Conservation (phyloP, 2,113 vertebrate species). For the Carettochelys insculpta region DNA sequence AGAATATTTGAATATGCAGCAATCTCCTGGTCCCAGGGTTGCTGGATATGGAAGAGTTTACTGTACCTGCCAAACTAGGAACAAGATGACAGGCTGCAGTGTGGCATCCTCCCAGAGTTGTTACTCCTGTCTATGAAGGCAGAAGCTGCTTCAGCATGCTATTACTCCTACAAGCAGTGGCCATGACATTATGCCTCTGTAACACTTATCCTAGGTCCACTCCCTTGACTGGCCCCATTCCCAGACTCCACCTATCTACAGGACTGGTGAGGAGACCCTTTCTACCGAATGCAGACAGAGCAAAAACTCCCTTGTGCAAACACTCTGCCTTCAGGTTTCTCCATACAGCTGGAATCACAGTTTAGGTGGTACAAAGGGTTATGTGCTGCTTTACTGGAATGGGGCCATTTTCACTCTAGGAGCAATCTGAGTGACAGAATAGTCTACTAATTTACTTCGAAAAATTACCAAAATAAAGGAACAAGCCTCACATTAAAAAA, state of each 20-base stretch:
- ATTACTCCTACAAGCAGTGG: not conserved
- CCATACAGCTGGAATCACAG: not conserved
- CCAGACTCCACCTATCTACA: not conserved
- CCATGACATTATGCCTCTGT: accelerated
- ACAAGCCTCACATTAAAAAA: accelerated
- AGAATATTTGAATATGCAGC: too few relatives aligned
- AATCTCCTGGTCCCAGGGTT: too few relatives aligned
- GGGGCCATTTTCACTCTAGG: not conserved
- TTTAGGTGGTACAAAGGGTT: not conserved
- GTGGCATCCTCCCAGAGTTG: not conserved
- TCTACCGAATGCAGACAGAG: not conserved
- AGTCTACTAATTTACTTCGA: not conserved
- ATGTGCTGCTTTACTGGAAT: not conserved
- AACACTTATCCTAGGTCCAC: not conserved
- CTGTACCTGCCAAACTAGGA: not conserved
- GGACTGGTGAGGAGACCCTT: slow-evolving; percentile 28
- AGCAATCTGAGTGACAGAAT: not conserved
- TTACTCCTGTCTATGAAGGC: not conserved
- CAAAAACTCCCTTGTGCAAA: not conserved
- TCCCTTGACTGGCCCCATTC: accelerated
- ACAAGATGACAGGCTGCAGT: slow-evolving; percentile 6
- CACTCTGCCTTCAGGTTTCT: not conserved
- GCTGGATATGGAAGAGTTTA: too few relatives aligned
- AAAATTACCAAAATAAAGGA: accelerated
- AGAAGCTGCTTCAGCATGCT: not conserved